Percentiles rank a stretch among this genome's conserved stretches.
Conservation (phyloP, 2,797 vertebrate species). For the Balearica regulorum region DNA sequence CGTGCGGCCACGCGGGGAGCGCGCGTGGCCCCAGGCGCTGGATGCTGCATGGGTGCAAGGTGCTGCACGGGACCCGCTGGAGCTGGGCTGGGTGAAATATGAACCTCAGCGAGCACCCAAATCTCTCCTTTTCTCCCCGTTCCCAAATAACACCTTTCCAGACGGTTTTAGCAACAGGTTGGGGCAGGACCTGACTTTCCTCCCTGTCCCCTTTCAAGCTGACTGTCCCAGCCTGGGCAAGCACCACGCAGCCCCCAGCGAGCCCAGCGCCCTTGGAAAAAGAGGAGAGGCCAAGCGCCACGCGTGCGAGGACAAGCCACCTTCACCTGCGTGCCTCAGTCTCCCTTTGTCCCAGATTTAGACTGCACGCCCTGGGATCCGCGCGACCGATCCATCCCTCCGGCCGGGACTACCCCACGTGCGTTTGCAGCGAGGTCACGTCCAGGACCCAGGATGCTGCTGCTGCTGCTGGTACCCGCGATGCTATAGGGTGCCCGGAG, state of each 20-base stretch:
- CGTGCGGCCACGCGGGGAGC: accelerated
- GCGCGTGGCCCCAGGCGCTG: not conserved
- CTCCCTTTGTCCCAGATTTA: accelerated
- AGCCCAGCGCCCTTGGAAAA: not conserved
- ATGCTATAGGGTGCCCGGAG: not conserved
- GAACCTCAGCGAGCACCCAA: not conserved
- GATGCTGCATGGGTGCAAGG: not conserved
- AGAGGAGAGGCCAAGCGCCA: not conserved
- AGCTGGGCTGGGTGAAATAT: not conserved
- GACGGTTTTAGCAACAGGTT: not conserved
- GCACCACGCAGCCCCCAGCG: accelerated
- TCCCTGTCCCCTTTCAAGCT: accelerated
- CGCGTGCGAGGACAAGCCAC: accelerated
- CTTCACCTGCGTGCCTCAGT: accelerated
- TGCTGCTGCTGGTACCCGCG: accelerated
- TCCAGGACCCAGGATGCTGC: not conserved
- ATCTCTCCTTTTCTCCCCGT: not conserved
- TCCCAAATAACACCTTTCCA: not conserved
- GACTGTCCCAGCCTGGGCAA: not conserved
- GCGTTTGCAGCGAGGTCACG: accelerated
- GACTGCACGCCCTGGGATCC: accelerated
- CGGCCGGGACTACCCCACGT: accelerated
- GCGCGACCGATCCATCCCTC: accelerated
- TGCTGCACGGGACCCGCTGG: accelerated
- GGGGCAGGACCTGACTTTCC: not conserved